Conservation (phyloP, 2,888 invertebrate species). For the Danaus chrysippus region DNA sequence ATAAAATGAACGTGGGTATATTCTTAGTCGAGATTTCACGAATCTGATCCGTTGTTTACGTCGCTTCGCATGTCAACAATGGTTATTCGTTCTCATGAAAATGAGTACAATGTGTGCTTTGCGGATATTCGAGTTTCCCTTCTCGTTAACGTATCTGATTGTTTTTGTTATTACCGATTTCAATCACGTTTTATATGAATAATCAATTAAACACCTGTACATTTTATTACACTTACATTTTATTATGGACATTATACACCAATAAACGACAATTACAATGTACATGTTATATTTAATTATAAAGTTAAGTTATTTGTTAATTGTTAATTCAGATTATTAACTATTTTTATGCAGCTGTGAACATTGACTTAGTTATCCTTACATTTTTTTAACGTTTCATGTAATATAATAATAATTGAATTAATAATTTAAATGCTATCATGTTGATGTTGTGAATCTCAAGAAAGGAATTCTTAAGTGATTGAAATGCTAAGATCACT, state of each 20-base stretch:
- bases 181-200: conserved; percentile 22
- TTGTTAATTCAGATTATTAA: too few relatives aligned
- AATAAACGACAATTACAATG: too few relatives aligned
- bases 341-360: too few relatives aligned
- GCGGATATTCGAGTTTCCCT: conserved; percentile 40
- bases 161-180: conserved; percentile 39
- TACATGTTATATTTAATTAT: too few relatives aligned
- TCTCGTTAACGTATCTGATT: conserved; percentile 55
- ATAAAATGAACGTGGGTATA: conserved; percentile 33
- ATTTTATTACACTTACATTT: too few relatives aligned
- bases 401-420: too few relatives aligned
- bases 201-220: too few relatives aligned
- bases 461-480: not conserved
- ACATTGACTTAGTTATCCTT: too few relatives aligned
- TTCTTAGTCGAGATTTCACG: conserved; percentile 19
- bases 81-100: conserved; percentile 36
- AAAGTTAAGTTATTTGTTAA: too few relatives aligned
- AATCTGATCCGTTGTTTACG: conserved; percentile 33
- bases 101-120: conserved; percentile 41
- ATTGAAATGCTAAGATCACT: conserved; percentile 25
- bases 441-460: too few relatives aligned
- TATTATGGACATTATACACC: too few relatives aligned
- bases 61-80: conserved; percentile 37
- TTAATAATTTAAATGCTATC: not conserved
- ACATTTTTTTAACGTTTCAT: too few relatives aligned